Evolutionary conservation across 1,140 invertebrate genomes (phyloP).

Genomic region (Drosophila erecta): DNA sequence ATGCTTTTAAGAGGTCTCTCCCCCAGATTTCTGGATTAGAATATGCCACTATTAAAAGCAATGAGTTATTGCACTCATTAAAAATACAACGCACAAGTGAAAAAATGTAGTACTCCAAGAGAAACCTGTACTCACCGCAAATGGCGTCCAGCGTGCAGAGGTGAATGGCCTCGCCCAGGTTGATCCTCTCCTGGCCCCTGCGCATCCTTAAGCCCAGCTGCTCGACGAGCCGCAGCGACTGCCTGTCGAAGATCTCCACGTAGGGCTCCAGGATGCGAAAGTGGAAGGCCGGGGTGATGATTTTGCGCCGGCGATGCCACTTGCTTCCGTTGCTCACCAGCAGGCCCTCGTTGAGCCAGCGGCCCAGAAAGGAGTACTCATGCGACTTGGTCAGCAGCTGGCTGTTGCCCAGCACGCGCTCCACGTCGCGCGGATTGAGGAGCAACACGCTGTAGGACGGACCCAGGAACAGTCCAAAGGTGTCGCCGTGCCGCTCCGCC

Average conservation of each 20-base stretch:
- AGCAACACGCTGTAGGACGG: conserved; percentile 65
- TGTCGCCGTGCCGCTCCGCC: conserved; percentile 41
- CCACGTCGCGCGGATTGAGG: conserved; percentile 61
- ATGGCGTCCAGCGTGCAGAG: conserved; percentile 90
- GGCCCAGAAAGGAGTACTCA: conserved; percentile 88
- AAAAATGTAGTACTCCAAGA: not conserved
- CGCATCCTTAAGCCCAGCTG: conserved; percentile 70
- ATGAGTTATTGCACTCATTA: not conserved
- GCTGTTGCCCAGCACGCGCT: conserved; percentile 53
- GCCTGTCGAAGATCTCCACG: conserved; percentile 89
- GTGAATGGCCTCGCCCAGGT: conserved; percentile 88
- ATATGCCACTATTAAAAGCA: not conserved
- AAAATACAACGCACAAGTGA: not conserved
- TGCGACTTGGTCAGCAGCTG: conserved; percentile 64
- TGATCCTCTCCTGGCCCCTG: conserved; percentile 66
- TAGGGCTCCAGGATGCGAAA: conserved; percentile 93
- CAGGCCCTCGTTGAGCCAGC: conserved; percentile 91
- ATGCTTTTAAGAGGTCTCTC: not conserved
- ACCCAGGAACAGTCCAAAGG: conserved; percentile 64
- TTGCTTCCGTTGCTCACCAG: conserved; percentile 88
- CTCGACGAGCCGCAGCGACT: conserved; percentile 87
- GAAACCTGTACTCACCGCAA: conserved; percentile 86
- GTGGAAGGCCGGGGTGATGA: conserved; percentile 94
- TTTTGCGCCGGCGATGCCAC: conserved; percentile 91
- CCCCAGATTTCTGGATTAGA: not conserved